Conservation (phyloP, 2,797 vertebrate species). For the Pteropus rufus region DNA sequence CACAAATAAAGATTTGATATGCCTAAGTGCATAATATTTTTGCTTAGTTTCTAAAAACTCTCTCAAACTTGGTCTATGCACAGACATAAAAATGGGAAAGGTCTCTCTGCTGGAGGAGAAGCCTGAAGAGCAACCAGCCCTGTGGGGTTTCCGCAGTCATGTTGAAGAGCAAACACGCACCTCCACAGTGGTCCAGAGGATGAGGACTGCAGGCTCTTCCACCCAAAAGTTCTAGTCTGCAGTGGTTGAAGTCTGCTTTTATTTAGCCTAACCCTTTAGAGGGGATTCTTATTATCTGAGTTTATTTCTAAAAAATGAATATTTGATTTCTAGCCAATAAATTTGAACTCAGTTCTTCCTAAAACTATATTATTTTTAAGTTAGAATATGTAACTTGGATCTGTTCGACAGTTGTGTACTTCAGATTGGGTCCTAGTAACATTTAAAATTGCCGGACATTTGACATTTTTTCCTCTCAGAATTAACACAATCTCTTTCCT, state of each 20-base stretch:
- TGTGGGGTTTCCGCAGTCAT: neutral
- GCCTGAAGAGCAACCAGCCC: rapidly evolving
- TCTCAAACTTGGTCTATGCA: neutral
- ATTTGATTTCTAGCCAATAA: neutral
- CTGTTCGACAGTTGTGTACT: neutral
- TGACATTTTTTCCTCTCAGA: neutral
- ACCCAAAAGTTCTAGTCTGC: rapidly evolving
- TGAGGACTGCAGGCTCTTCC: rapidly evolving
- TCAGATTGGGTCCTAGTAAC: neutral
- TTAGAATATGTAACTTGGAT: neutral
- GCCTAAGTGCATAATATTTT: neutral
- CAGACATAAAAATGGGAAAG: neutral
- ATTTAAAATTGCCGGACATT: neutral
- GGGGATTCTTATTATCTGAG: neutral
- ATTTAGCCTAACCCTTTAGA: neutral
- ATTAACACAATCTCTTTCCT: neutral
- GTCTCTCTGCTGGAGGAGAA: neutral
- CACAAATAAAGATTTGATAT: neutral
- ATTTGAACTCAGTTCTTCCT: neutral
- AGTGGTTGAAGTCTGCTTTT: neutral
- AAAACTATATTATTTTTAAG: neutral
- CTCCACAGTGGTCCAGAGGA: neutral
- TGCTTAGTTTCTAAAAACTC: neutral
- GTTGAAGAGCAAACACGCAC: rapidly evolving
- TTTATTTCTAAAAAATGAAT: neutral